Conservation (phyloP, 1,140 invertebrate genomes). For the Phthorimaea operculella region DNA sequence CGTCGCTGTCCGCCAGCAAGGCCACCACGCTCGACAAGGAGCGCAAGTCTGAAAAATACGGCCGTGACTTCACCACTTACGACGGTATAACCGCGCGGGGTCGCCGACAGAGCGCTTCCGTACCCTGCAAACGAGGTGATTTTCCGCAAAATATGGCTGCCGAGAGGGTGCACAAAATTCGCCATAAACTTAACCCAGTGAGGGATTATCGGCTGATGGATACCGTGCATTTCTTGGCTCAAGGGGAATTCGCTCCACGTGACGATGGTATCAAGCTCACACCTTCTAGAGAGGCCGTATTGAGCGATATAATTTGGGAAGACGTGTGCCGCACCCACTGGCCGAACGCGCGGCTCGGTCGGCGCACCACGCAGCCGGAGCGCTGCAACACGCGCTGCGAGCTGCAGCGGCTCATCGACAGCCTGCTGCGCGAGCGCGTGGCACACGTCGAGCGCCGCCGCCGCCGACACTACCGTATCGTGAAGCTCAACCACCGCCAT, state of each 20-base stretch:
- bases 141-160: conserved; percentile 46
- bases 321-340: conserved; percentile 62
- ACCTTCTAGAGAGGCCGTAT: conserved; percentile 57
- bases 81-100: conserved; percentile 54
- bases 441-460: conserved; percentile 52
- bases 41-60: conserved; percentile 57
- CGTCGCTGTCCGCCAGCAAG: conserved; percentile 41
- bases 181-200: conserved; percentile 56
- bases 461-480: conserved; percentile 54
- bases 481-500: conserved; percentile 55
- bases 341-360: conserved; percentile 49
- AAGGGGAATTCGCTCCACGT: conserved; percentile 58
- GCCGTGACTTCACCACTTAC: conserved; percentile 55
- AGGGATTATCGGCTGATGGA: conserved; percentile 60
- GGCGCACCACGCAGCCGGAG: conserved; percentile 37
- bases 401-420: conserved; percentile 55
- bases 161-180: conserved; percentile 55
- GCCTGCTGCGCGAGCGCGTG: conserved; percentile 49
- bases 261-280: conserved; percentile 61
- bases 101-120: conserved; percentile 48
- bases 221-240: conserved; percentile 60
- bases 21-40: conserved; percentile 53
- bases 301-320: conserved; percentile 62
- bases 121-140: conserved; percentile 52
- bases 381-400: conserved; percentile 43